Conservation (phyloP, 2,888 invertebrate species). For the Spodoptera picta region DNA sequence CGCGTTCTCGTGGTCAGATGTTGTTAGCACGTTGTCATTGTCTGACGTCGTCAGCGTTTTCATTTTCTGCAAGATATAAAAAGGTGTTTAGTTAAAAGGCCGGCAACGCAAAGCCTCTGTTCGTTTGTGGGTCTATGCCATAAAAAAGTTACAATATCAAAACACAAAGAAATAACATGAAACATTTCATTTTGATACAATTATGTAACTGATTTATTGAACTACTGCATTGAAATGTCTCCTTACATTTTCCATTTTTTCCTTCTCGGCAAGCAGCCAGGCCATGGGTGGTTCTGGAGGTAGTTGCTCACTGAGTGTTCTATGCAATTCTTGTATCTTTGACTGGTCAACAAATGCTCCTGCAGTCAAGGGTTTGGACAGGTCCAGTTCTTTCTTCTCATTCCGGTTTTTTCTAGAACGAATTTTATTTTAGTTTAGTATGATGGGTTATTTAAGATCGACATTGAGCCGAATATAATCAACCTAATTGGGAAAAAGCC, state of each 20-base stretch:
- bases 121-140: no score
- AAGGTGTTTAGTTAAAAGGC: no score
- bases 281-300: slow-evolving; percentile 81
- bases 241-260: slow-evolving; percentile 76
- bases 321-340: slow-evolving; percentile 87
- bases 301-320: slow-evolving; percentile 74
- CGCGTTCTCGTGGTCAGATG: slow-evolving; percentile 50
- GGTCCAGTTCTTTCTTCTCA: slow-evolving; percentile 91
- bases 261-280: slow-evolving; percentile 80
- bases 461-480: neutral
- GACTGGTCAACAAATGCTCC: slow-evolving; percentile 93
- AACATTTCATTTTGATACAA: no score
- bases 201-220: no score
- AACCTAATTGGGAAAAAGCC: no score
- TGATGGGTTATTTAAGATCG: neutral
- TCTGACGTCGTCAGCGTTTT: slow-evolving; percentile 64
- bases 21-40: slow-evolving; percentile 59
- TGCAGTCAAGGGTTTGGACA: slow-evolving; percentile 92
- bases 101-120: no score
- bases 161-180: no score
- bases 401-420: slow-evolving; percentile 66
- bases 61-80: slow-evolving; percentile 66
- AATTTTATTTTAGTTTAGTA: neutral
- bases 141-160: no score
- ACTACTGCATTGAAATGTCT: neutral